phyloP scores from a whole-genome alignment of 1,140 invertebrate species.

The Fopius arisanus region DNA sequence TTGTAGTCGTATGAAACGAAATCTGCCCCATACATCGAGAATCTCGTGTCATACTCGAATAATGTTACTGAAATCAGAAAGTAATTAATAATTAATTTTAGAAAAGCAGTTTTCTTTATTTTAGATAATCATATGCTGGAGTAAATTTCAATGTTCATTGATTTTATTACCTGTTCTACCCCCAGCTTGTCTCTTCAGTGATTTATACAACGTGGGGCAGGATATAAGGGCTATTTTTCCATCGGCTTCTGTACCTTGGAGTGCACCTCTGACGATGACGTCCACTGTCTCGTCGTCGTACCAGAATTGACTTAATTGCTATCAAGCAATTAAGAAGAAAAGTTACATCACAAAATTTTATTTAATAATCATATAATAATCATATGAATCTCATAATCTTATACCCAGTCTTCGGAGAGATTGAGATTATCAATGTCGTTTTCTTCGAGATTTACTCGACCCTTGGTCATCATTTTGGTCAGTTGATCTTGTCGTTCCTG shows the following conservation, averaged over 20 bases:
- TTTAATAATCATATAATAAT: slow-evolving; percentile 22
- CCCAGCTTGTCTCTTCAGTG: slow-evolving; percentile 67
- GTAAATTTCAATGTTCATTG: too few relatives aligned
- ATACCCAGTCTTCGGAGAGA: slow-evolving; percentile 88
- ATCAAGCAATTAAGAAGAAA: too few relatives aligned
- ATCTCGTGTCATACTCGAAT: slow-evolving; percentile 85
- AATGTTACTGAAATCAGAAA: slow-evolving; percentile 72
- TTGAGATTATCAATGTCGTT: slow-evolving; percentile 59
- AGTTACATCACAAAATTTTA: slow-evolving; percentile 31
- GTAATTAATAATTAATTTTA: slow-evolving; percentile 17
- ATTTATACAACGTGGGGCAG: slow-evolving; percentile 85
- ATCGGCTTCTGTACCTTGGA: slow-evolving; percentile 62
- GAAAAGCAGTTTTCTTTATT: neutral
- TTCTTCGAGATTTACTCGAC: slow-evolving; percentile 36
- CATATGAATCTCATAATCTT: slow-evolving; percentile 37
- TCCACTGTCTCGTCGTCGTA: slow-evolving; percentile 83
- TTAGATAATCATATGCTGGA: too few relatives aligned
- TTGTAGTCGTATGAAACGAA: slow-evolving; percentile 93
- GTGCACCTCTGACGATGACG: slow-evolving; percentile 72
- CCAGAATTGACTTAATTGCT: slow-evolving; percentile 99
- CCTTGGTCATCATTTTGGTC: slow-evolving; percentile 58
- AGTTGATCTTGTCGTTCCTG: slow-evolving; percentile 66
- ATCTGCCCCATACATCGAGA: slow-evolving; percentile 79
- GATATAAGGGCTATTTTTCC: slow-evolving; percentile 86
- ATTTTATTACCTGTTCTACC: slow-evolving; percentile 53